Percentiles rank a stretch among this genome's conserved stretches.
phyloP scores from a whole-genome alignment of 1,140 invertebrate species.

The Belonocnema kinseyi region DNA sequence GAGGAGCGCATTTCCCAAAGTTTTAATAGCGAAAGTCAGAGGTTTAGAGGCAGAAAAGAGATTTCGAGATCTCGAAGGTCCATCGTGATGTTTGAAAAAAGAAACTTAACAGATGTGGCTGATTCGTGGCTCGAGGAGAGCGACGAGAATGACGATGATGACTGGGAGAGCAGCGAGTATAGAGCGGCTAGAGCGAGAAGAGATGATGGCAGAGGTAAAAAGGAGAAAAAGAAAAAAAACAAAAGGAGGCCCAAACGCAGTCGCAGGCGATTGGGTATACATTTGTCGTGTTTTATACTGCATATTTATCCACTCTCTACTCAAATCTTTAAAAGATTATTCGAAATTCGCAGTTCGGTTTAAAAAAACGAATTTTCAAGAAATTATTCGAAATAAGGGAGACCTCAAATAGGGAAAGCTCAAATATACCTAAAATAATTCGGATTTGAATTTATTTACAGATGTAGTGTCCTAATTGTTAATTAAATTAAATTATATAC shows the following conservation, averaged over 20 bases:
- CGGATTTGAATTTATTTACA: no score
- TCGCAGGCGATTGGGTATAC: conserved; percentile 69
- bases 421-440: no score
- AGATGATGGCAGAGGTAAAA: conserved; percentile 68
- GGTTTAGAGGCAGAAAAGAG: conserved; percentile 27
- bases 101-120: conserved; percentile 44
- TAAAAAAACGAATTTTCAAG: not conserved
- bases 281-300: conserved; percentile 56
- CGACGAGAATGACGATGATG: conserved; percentile 32
- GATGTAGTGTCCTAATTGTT: no score
- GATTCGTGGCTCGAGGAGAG: conserved; percentile 34
- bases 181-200: conserved; percentile 56
- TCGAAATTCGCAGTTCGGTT: conserved; percentile 29
- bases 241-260: conserved; percentile 67
- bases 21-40: conserved; percentile 8
- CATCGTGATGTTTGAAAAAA: conserved; percentile 33
- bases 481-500: no score
- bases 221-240: conserved; percentile 58
- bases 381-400: not conserved
- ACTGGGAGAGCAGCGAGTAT: conserved; percentile 49
- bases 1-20: conserved; percentile 2
- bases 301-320: conserved; percentile 45
- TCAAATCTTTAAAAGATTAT: conserved; percentile 41
- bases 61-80: conserved; percentile 46
- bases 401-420: no score